Evolutionary conservation across 1,140 invertebrate genomes (phyloP).

Genomic region (Drosophila seguyi): DNA sequence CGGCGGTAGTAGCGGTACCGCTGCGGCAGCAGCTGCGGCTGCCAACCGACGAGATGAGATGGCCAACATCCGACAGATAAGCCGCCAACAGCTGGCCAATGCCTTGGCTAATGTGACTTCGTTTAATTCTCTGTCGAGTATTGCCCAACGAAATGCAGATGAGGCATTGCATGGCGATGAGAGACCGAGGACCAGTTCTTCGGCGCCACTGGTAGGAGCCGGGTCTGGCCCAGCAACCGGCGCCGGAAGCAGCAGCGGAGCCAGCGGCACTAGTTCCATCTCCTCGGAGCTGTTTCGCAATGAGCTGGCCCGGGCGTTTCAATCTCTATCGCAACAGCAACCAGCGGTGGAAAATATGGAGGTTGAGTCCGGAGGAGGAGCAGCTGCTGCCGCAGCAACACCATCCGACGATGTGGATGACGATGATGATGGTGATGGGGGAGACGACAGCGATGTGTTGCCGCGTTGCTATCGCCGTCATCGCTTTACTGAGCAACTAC

Average conservation of each 20-base stretch:
- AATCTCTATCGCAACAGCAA: conserved; percentile 56
- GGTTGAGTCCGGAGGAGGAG: conserved; percentile 40
- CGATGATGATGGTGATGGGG: conserved; percentile 53
- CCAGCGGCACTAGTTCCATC: conserved; percentile 45
- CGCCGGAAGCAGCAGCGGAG: conserved; percentile 26
- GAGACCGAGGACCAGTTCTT: conserved; percentile 24
- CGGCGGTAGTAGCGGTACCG: conserved; percentile 58
- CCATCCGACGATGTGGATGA: conserved; percentile 26
- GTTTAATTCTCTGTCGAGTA: conserved; percentile 80
- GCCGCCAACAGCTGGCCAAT: conserved; percentile 78
- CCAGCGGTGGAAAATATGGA: conserved; percentile 64
- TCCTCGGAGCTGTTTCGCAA: conserved; percentile 67
- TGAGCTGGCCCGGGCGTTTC: conserved; percentile 69
- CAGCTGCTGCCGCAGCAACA: not conserved
- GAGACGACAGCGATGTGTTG: conserved; percentile 73
- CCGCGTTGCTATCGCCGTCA: conserved; percentile 70
- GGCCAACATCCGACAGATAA: conserved; percentile 80
- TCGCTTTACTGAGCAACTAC: conserved; percentile 88
- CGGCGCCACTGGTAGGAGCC: conserved; percentile 4
- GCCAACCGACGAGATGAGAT: conserved; percentile 61
- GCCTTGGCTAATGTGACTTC: conserved; percentile 74
- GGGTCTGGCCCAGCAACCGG: conserved; percentile 1
- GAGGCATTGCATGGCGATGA: conserved; percentile 57
- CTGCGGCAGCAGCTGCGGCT: conserved; percentile 52
- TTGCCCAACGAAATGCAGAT: conserved; percentile 76